phyloP scores from a whole-genome alignment of 2,113 vertebrate genomes.

The Rhabdomys dilectus region DNA sequence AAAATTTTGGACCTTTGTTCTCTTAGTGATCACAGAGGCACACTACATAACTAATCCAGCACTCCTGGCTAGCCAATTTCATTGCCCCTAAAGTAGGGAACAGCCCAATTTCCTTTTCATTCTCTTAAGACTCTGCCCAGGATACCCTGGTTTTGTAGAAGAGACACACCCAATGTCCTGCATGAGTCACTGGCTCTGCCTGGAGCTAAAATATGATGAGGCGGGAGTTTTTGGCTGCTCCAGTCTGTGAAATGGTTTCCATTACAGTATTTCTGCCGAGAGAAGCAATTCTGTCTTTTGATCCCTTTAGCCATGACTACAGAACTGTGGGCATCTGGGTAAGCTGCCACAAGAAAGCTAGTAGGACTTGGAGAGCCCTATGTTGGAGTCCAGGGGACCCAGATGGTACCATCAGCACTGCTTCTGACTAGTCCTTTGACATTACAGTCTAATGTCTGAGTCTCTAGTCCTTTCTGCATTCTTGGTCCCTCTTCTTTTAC shows the following conservation, averaged over 20 bases:
- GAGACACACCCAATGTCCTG: constrained; percentile 33
- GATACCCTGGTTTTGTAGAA: background rate
- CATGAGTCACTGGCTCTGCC: constrained; percentile 62
- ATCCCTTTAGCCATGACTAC: background rate
- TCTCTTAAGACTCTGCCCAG: background rate
- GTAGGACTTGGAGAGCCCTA: background rate
- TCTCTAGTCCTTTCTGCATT: background rate
- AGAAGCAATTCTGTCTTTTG: constrained; percentile 57
- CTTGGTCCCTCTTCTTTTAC: background rate
- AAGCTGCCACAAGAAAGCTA: background rate
- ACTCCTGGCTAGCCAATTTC: background rate
- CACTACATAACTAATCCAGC: background rate
- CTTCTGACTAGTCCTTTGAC: background rate
- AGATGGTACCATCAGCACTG: background rate
- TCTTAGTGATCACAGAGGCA: background rate
- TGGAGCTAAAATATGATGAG: constrained; percentile 12
- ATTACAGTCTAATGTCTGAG: background rate
- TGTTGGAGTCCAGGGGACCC: background rate
- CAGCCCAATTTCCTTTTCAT: background rate
- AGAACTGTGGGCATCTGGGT: background rate
- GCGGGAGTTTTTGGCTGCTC: background rate
- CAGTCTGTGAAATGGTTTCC: constrained; percentile 62
- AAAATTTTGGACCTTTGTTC: background rate
- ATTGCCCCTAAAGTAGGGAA: background rate
- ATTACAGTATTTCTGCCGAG: constrained; percentile 56